Base-by-base conservation (phyloP, 2,113 vertebrate species). In the Menidia beryllina region DNA sequence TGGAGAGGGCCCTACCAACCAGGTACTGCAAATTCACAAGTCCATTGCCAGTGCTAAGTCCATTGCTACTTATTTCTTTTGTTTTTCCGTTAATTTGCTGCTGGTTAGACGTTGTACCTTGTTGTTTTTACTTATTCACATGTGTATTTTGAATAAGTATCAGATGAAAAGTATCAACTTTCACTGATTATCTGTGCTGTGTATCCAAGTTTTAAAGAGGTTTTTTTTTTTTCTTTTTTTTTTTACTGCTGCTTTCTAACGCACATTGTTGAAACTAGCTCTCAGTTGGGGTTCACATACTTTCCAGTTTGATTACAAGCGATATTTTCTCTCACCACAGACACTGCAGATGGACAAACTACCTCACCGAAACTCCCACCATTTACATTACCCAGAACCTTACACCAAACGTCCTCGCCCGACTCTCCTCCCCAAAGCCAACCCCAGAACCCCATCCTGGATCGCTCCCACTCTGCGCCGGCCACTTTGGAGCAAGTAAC, bases 1-100 rank as follows among this genome's bases (percentile, higher is more conserved):
- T 96, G 97, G 95, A 98, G 95, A 95, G 96, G 95, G 91, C 94
- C 94, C 95, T 92, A 94, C 95, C 94, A 95, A 96, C 93, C 96
- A 99, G 98, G 98, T 99, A 99, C 94, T 96, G 86, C 81, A 91
- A 85, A 81, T 64, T 87, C 76, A 84, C 77, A 82, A 78, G 60
- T 68, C 77, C 75, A 87, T 86, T 60, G 75, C 79, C 70, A 74
- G 77, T 87, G 83, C 86, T 84, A 75, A 78, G 79, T 78, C 79
- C 85, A 89, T 88, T 84, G 78, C 84, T 79, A 53, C 83, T 79
- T 75, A 36, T 83, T 69, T 79, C 19, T 88, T 79, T 83, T 48
- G n/a, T 60, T 48, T 67, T 67, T 12, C 25, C 47, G 14, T 83
- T 85, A 49, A 84, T 81, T 87, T 79, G 81, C 75, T 77, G 83